Base-by-base conservation (phyloP, 2,113 vertebrate species). In the Arenaria interpres region DNA sequence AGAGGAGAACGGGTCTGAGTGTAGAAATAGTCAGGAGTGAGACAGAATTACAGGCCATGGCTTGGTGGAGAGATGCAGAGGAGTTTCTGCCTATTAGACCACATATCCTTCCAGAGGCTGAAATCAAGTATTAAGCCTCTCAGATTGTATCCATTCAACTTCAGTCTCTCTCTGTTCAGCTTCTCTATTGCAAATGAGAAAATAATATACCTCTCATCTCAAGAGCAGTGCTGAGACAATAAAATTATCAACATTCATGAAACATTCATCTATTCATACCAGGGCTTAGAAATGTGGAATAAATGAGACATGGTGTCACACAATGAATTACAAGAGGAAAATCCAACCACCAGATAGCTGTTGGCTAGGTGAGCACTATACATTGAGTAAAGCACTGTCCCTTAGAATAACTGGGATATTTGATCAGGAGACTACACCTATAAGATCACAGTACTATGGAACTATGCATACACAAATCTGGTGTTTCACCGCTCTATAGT, bases 161-260 rank as follows among this genome's bases (percentile, higher is more conserved):
- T 72, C 74, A 92, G 6, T 73, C 48, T 86, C 51, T 75, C 66
- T 85, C 60, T 87, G 64, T 64, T 96, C 46, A 2, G 48, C 53
- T 92, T 69, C 79, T 64, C 77, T 89, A 45, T 57, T 68, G 81
- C 80, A 89, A 93, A 92, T 89, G 79, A 90, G 95, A 90, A 94
- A 93, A 93, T 90, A 94, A 96, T 74, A 96, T 45, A 64, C 33
- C 56, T 56, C 41, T 96, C 89, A 91, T 84, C 92, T 96, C 66
- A 87, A 95, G 48, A 97, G 76, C 66, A 85, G 33, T 33, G 69
- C 86, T 78, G 66, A 2, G 7, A 95, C 95, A 95, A 92, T 84
- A 93, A 93, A 94, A 97, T 96, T 92, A 95, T 95, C 80, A 96
- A 90, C 89, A 87, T 72, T 95, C 89, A 94, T 73, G 90, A 93